Evolutionary conservation across 2,797 vertebrate genomes (phyloP), one percentile per base, ranked within the genome.

Genomic region (Myiotriccus ornatus): DNA sequence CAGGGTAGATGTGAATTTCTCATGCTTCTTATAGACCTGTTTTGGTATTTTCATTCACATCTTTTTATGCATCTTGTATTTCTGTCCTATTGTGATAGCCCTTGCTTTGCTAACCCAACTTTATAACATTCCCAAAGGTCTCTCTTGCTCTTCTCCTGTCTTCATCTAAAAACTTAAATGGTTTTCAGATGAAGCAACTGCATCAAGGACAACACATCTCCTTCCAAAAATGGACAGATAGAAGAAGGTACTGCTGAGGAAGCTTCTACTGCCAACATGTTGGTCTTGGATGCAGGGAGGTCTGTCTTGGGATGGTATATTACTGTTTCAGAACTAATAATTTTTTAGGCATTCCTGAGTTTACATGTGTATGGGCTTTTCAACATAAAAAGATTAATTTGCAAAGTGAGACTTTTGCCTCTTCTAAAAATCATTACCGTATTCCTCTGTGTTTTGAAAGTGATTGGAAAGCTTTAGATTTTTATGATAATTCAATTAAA

Each of bases 191-290:
- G 53, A 74, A 79, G 14, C 9, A 68, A 22, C 11, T 49, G 4
- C 5, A 14, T 78, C 6, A 49, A 50, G 44, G 39, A 28, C 55
- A 57, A 2, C 14, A 11, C 6, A 8, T 70, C 24, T 79, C 6
- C 13, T 76, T 65, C 25, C 34, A 67, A 32, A 67, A 32, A 16
- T 12, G 37, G 23, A 16, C 6, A 50, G 24, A 16, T 5, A 46
- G 64, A 65, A 43, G 39, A 47, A 75, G 43, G 27, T 73, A 16
- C 14, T 3, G 5, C 56, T 83, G 22, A 41, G 43, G 46, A 78
- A 11, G 20, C 39, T 74, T 24, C 10, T n/a, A 1, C 24, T 50
- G 28, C 22, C 17, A 57, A 0, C 2, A 1, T 16, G 28, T 50
- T 69, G 27, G 8, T 63, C 6, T 57, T 57, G 39, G 35, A 27